Evolutionary conservation across 2,797 vertebrate species (phyloP).

Genomic region (Salmo trutta): DNA sequence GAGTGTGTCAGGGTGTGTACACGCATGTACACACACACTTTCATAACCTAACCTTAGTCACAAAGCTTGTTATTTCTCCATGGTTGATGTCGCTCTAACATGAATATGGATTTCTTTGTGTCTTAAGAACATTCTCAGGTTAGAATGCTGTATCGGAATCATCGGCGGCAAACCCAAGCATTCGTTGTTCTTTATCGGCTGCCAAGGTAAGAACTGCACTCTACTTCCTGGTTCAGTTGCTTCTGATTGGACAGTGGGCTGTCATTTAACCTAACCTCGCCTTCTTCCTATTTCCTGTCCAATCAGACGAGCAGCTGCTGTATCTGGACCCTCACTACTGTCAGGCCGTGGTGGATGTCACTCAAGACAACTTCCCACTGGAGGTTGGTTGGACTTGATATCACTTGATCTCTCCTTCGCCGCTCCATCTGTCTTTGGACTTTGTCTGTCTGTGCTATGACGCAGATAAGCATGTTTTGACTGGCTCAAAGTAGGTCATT

Average conservation of each 20-base stretch:
- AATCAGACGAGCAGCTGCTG: constrained; percentile 86
- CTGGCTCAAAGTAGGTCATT: neutral
- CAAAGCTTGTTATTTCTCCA: neutral
- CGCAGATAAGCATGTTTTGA: neutral
- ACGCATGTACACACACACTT: neutral
- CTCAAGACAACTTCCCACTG: constrained; percentile 78
- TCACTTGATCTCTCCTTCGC: neutral
- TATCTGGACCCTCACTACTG: constrained; percentile 95
- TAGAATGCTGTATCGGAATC: constrained; percentile 89
- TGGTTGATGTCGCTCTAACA: neutral
- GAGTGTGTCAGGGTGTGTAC: constrained; percentile 86
- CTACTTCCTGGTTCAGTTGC: neutral
- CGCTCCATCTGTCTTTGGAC: neutral
- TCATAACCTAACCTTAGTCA: too few species aligned
- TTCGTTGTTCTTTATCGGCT: constrained; percentile 90
- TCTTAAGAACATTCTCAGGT: constrained; percentile 83
- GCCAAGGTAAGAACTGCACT: constrained; percentile 79
- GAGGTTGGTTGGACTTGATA: constrained; percentile 73
- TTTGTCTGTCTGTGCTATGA: neutral
- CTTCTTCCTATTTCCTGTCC: constrained; percentile 24
- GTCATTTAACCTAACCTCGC: neutral
- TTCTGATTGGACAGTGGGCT: constrained; percentile 24
- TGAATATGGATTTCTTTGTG: constrained; percentile 6
- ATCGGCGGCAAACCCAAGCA: constrained; percentile 93
- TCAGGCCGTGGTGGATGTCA: constrained; percentile 84